Evolutionary conservation across 2,888 invertebrate species (phyloP).

Genomic region (Adineta ricciae): DNA sequence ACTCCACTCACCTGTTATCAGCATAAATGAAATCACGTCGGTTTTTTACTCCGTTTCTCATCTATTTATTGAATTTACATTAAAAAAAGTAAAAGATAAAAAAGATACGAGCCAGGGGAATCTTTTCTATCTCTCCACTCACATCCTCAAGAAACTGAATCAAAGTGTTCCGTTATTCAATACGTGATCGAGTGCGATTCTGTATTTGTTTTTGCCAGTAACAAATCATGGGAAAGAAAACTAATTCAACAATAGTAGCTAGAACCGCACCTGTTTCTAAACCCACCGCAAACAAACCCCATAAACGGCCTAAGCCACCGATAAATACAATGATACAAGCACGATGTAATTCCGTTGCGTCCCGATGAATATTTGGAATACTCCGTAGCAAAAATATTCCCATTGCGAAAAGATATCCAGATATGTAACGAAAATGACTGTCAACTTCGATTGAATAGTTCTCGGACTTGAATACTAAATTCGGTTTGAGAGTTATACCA

Average conservation of each 20-base stretch:
- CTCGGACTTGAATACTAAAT: neutral
- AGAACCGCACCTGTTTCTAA: neutral
- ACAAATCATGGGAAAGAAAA: neutral
- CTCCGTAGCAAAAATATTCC: neutral
- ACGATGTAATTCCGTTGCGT: neutral
- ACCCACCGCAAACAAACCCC: neutral
- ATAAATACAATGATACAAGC: neutral
- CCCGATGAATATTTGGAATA: neutral
- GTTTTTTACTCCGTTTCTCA: too few relatives aligned
- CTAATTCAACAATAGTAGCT: neutral
- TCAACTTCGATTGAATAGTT: neutral
- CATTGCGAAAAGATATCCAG: neutral
- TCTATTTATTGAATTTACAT: too few relatives aligned
- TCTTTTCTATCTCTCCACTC: too few relatives aligned
- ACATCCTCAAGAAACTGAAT: too few relatives aligned
- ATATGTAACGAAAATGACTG: neutral
- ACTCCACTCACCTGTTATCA: too few relatives aligned
- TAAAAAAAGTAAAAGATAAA: too few relatives aligned
- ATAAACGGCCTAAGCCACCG: conserved; percentile 5
- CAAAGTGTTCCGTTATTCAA: too few relatives aligned
- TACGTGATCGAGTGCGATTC: neutral
- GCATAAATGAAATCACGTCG: too few relatives aligned
- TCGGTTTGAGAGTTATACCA: neutral
- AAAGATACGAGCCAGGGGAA: too few relatives aligned
- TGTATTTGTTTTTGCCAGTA: neutral